Conservation (phyloP, 2,888 invertebrate genomes). For the Trichogramma dendrolimi region DNA sequence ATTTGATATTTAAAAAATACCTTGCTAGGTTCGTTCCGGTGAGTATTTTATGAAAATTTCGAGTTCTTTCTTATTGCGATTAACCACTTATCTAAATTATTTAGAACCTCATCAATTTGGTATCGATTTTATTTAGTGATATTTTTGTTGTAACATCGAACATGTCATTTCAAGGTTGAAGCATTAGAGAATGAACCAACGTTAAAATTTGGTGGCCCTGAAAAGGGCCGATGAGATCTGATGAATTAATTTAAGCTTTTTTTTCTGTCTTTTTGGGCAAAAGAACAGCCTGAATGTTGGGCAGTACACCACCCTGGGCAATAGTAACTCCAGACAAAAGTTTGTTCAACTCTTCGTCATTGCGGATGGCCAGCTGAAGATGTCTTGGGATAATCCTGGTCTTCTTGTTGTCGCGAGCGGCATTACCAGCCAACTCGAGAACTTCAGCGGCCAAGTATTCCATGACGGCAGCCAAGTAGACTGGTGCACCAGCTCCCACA, state of each 20-base stretch:
- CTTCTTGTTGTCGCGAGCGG: slow-evolving; percentile 63
- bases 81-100: too few species aligned
- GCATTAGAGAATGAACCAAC: too few species aligned
- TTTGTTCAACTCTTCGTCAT: slow-evolving; percentile 77
- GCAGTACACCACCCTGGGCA: slow-evolving; percentile 78
- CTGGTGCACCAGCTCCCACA: slow-evolving; percentile 57
- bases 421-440: slow-evolving; percentile 56
- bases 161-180: too few species aligned
- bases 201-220: not conserved
- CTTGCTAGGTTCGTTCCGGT: too few species aligned
- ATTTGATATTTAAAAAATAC: too few species aligned
- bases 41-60: too few species aligned
- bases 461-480: slow-evolving; percentile 60
- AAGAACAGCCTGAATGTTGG: slow-evolving; percentile 70
- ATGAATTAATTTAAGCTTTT: slow-evolving; percentile 29
- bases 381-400: slow-evolving; percentile 66
- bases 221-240: not conserved
- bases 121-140: too few species aligned
- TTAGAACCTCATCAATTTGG: too few species aligned
- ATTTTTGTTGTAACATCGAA: too few species aligned
- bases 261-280: slow-evolving; percentile 67
- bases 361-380: slow-evolving; percentile 73
- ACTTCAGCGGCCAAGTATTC: slow-evolving; percentile 70
- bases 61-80: too few species aligned
- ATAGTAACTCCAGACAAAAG: slow-evolving; percentile 75